Evolutionary conservation across 2,888 invertebrate genomes (phyloP), one percentile per base, ranked within the genome.

Genomic region (Seira sanloemensis): DNA sequence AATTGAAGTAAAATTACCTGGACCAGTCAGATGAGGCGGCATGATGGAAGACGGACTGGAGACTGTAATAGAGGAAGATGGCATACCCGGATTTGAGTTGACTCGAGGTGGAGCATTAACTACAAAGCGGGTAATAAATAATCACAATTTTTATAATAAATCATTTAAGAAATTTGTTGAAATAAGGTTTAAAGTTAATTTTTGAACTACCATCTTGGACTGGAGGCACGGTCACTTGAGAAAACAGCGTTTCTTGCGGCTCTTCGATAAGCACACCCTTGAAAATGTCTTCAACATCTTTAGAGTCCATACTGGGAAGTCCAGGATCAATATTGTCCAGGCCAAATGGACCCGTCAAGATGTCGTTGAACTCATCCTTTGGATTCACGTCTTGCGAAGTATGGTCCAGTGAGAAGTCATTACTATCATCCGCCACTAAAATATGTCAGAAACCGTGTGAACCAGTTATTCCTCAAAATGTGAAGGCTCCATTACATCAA

Each of bases 221-320:
- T 69, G 85, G 21, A 73, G 86, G 68, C 87, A 80, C 89, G 88
- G 50, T 87, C 90, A 95, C 95, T 91, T 95, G 95, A 0, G 80
- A 69, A 26, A 85, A 83, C 16, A 81, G 68, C 0, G 95, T 95
- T 91, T 95, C 95, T 92, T 95, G 94, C 26, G 91, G 90, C 91
- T 96, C 95, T 90, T 96, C 95, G n/a, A 95, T 96, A 79, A 96
- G 93, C 83, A 97, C 96, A 66, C 95, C 96, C 92, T 97, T 97
- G 91, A 97, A 96, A 90, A 97, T 95, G 91, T 97, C 97, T 90
- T 97, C 97, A 0, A 97, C 96, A 90, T 97, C 97, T 91, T 96
- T 96, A 90, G 95, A 94, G 91, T 97, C 97, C 94, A 97, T 97
- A 89, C 96, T 96, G 0, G 96, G 95, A 82, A 97, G 91, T 68